A percentile compares a stretch with the other conserved stretches of the same genome.
These are phyloP conservation scores for Pyrrhosoma nymphula DNA, from an alignment of 2,888 invertebrate species.

Conservation along the genomic window DNA sequence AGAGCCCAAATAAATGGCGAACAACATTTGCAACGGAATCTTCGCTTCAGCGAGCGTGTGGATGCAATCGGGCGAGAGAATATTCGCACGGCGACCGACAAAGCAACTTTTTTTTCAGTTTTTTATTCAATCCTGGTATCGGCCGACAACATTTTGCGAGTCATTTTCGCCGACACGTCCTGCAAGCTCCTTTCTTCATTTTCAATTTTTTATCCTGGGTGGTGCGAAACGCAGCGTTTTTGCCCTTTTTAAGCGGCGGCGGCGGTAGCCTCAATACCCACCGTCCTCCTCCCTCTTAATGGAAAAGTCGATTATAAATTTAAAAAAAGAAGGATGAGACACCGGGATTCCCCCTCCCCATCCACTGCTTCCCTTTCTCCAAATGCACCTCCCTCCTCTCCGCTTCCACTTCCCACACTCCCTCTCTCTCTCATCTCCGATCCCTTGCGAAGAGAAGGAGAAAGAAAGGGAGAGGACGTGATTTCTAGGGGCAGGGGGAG, in stretches of 20 bases:
- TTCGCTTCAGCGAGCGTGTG: not conserved
- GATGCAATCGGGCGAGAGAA: not conserved
- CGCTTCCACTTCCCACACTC: not conserved
- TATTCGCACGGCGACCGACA: not conserved
- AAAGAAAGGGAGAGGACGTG: too few species aligned
- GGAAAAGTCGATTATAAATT: conserved; percentile 18
- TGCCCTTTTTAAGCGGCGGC: not conserved
- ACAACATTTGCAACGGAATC: too few species aligned
- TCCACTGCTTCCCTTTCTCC: not conserved
- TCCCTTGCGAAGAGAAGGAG: too few species aligned
- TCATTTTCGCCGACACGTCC: not conserved
- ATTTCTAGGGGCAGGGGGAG: too few species aligned
- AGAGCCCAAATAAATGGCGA: too few species aligned
- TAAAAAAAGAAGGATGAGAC: not conserved
- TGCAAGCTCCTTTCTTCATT: not conserved
- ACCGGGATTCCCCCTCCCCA: not conserved
- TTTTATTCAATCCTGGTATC: not conserved
- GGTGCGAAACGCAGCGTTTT: not conserved
- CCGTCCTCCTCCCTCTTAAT: not conserved
- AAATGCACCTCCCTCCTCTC: not conserved
- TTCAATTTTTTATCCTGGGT: not conserved
- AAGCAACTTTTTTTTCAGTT: not conserved
- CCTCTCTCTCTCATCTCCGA: too few species aligned
- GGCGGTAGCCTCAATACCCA: not conserved
- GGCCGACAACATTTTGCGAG: not conserved